Conservation (phyloP, 2,888 invertebrate species). For the Cantharis nigra region DNA sequence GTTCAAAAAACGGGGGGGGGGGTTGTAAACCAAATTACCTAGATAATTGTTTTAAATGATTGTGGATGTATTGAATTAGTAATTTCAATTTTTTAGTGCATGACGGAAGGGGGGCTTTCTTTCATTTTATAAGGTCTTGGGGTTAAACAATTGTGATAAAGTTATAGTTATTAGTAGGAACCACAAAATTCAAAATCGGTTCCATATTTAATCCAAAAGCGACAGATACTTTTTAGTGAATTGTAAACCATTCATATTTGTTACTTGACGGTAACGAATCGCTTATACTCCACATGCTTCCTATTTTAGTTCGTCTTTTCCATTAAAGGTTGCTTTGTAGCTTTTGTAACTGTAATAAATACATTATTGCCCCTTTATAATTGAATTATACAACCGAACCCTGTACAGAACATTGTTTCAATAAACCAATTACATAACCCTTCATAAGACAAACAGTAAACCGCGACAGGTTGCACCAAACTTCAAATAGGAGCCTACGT, state of each 20-base stretch:
- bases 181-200: too few species aligned
- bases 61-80: too few species aligned
- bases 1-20: too few species aligned
- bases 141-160: too few species aligned
- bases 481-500: constrained; percentile 35
- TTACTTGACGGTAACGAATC: not conserved
- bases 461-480: constrained; percentile 42
- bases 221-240: not conserved
- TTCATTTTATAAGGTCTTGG: too few species aligned
- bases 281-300: not conserved
- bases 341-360: constrained; percentile 43
- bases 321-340: constrained; percentile 17
- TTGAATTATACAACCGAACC: constrained; percentile 40
- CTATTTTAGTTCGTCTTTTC: constrained; percentile 9
- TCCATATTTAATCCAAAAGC: not conserved
- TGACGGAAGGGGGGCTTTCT: too few species aligned
- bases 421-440: constrained; percentile 49
- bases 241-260: not conserved
- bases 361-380: constrained; percentile 41
- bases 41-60: too few species aligned
- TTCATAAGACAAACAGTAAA: constrained; percentile 45
- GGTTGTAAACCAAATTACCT: too few species aligned
- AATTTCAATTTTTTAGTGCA: too few species aligned
- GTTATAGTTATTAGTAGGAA: too few species aligned
- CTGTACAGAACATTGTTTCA: constrained; percentile 45